Conservation (phyloP, 2,797 vertebrate species). For the Enteromius fasciolatus region DNA sequence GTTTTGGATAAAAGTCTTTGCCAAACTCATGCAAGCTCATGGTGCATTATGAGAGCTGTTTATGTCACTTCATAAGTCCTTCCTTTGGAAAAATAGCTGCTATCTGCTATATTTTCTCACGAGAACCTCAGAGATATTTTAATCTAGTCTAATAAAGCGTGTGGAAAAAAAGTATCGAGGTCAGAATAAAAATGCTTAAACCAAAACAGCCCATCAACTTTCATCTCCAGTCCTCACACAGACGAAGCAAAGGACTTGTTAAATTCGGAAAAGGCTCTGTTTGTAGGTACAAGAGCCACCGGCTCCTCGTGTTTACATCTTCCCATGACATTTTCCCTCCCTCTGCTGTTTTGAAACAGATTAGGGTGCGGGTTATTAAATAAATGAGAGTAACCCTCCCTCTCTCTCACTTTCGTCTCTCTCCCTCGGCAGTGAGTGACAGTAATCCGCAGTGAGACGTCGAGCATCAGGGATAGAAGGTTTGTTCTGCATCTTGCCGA, state of each 20-base stretch:
- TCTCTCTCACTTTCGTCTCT: slow-evolving; percentile 40
- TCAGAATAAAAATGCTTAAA: slow-evolving; percentile 49
- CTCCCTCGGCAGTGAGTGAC: slow-evolving; percentile 66
- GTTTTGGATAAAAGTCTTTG: background rate
- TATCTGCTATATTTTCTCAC: slow-evolving; percentile 56
- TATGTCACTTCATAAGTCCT: background rate
- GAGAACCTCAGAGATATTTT: slow-evolving; percentile 56
- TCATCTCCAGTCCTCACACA: slow-evolving; percentile 39
- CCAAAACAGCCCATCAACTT: slow-evolving; percentile 15
- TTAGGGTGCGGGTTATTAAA: slow-evolving; percentile 75
- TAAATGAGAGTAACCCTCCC: slow-evolving; percentile 72
- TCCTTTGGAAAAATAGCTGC: slow-evolving; percentile 26
- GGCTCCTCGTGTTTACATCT: slow-evolving; percentile 75
- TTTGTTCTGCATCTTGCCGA: slow-evolving; percentile 74
- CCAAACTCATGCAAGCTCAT: background rate
- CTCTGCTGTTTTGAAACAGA: slow-evolving; percentile 74
- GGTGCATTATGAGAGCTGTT: background rate
- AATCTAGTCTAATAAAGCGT: slow-evolving; percentile 52
- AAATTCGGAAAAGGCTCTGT: slow-evolving; percentile 69
- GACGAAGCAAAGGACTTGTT: slow-evolving; percentile 55
- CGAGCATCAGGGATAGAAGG: slow-evolving; percentile 71
- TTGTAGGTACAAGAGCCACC: slow-evolving; percentile 75
- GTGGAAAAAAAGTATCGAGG: slow-evolving; percentile 38
- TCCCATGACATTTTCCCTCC: slow-evolving; percentile 77
- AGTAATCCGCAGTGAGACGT: slow-evolving; percentile 69